These are phyloP conservation scores for Melanogrammus aeglefinus DNA, from an alignment of 2,797 vertebrate species.

Conservation along the genomic window DNA sequence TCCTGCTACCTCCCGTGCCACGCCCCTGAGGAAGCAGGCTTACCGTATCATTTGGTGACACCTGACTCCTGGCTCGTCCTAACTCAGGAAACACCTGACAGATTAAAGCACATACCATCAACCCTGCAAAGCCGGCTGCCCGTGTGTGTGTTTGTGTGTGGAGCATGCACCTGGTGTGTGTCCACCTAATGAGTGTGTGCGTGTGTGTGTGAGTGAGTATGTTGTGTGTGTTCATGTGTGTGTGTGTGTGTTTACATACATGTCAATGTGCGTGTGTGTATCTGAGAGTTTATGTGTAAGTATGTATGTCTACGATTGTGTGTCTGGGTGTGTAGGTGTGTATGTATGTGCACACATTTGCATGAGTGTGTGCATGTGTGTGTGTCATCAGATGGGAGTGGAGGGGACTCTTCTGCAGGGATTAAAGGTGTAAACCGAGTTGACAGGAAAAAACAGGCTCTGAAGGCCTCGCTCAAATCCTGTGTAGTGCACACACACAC, in stretches of 20 bases:
- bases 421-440: slow-evolving; percentile 73
- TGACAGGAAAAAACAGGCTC: slow-evolving; percentile 71
- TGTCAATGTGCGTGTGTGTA: slow-evolving; percentile 9
- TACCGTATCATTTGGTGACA: slow-evolving; percentile 46
- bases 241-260: slow-evolving; percentile 3
- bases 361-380: slow-evolving; percentile 31
- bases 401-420: slow-evolving; percentile 61
- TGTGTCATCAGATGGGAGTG: slow-evolving; percentile 57
- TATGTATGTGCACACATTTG: slow-evolving; percentile 15
- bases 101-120: slow-evolving; percentile 63
- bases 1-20: background rate
- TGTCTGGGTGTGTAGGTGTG: slow-evolving; percentile 21
- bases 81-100: slow-evolving; percentile 55
- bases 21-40: slow-evolving; percentile 38
- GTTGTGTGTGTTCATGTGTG: slow-evolving; percentile 14
- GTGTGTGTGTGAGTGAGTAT: slow-evolving; percentile 9
- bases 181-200: slow-evolving; percentile 18
- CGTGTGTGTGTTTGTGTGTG: slow-evolving; percentile 27
- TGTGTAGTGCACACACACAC: slow-evolving; percentile 35
- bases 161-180: background rate
- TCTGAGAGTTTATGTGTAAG: slow-evolving; percentile 13
- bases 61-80: slow-evolving; percentile 61
- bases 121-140: slow-evolving; percentile 36
- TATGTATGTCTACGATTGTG: background rate
- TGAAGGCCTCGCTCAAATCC: slow-evolving; percentile 56